Evolutionary conservation across 2,113 vertebrate species (phyloP).

Genomic region (Agelaius phoeniceus): DNA sequence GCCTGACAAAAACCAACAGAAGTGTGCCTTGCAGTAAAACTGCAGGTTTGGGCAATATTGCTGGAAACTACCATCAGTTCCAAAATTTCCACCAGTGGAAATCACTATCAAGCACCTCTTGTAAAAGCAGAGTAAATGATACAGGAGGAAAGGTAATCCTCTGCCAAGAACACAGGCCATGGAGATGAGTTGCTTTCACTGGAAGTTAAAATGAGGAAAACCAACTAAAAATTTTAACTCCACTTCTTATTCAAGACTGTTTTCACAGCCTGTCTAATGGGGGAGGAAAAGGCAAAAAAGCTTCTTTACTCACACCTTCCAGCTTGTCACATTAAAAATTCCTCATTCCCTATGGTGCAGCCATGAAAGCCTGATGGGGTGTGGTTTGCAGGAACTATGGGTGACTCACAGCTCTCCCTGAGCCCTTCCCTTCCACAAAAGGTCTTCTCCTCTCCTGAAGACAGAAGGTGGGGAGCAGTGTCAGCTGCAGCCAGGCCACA

Average conservation of each 20-base stretch:
- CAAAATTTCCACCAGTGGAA: neutral
- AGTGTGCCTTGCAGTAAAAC: neutral
- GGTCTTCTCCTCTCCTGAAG: neutral
- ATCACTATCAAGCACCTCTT: neutral
- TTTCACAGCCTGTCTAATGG: neutral
- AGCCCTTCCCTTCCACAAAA: neutral
- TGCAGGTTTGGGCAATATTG: neutral
- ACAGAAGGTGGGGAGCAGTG: neutral
- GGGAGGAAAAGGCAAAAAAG: neutral
- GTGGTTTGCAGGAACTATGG: fast-evolving
- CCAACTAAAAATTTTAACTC: neutral
- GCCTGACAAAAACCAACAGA: neutral
- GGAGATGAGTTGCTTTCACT: fast-evolving
- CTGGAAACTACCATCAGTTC: neutral
- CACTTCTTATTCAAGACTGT: neutral
- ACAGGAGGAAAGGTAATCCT: neutral
- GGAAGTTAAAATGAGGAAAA: neutral
- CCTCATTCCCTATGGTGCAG: fast-evolving
- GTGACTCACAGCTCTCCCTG: neutral
- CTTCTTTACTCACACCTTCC: neutral
- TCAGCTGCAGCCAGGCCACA: neutral
- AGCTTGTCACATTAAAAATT: neutral
- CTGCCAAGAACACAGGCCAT: neutral
- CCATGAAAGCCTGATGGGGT: neutral
- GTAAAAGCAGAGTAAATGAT: neutral